Base-by-base conservation (phyloP, 2,888 invertebrate genomes). In the Eurois occulta region DNA sequence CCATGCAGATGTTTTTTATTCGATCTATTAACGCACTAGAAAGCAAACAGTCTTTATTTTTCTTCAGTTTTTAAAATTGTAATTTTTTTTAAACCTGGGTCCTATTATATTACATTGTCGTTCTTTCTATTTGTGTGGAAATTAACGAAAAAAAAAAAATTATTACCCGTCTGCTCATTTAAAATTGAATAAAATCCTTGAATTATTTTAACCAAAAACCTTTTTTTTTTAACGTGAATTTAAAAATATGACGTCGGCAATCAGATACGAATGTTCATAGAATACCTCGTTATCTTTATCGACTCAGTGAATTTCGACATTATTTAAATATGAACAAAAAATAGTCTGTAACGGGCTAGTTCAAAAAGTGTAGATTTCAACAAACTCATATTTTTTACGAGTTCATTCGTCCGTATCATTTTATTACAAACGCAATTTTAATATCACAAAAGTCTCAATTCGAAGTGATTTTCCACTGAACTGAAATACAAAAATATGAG, bases 251-350 rank as follows among this genome's bases (percentile, higher is more conserved):
- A 70, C 28, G n/a, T 35, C 3, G 41, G 24, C 16, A 80, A 67
- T 67, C 35, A 67, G 38, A 46, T 32, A 6, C 11, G 32, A 41
- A 10, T 0, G 24, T 66, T 70, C 46, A n/a, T 24, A 55, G 38
- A 62, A 73, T 58, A 28, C 11, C 55, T 70, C n/a, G 38, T 78
- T 72, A 78, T 72, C 74, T 32, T 58, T 70, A 71, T 65, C 60
- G 68, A 65, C 3, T 71, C 78, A 75, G 62, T 75, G 76, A 67
- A 73, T 75, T 55, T 41, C 21, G 18, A 46, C n/a, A 68, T 73
- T 72, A 78, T 46, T 62, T 48, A 55, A 35, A 76, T 52, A 32
- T 48, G 4, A 41, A 77, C 11, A 48, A 58, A 81, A 67, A 71
- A 66, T 28, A 6, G 11, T 62, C 43, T 43, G 43, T 32, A 38